These are phyloP conservation scores for Tribolium freemani DNA, from an alignment of 2,888 invertebrate genomes.

Conservation along the genomic window DNA sequence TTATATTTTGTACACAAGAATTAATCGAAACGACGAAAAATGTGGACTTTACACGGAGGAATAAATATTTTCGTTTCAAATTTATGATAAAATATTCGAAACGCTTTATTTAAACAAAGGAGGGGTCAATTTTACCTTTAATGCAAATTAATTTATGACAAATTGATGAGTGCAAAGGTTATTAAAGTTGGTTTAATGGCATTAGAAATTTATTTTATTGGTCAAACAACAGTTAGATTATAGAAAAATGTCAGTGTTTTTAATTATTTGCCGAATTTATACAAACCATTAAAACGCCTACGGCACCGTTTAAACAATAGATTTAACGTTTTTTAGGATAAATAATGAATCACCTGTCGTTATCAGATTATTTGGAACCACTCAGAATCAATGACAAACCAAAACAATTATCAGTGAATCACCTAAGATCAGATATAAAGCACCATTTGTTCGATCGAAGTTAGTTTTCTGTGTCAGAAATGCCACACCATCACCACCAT, in stretches of 20 bases:
- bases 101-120: not conserved
- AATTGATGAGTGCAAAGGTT: not conserved
- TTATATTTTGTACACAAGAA: not conserved
- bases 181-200: too few relatives aligned
- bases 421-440: too few relatives aligned
- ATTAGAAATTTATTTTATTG: too few relatives aligned
- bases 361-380: not conserved
- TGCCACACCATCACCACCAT: not conserved
- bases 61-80: slow-evolving; percentile 8
- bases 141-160: not conserved
- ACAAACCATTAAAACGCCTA: not conserved
- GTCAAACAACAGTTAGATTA: not conserved
- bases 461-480: not conserved
- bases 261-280: not conserved
- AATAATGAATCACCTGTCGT: not conserved
- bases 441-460: too few relatives aligned
- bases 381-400: too few relatives aligned
- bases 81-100: slow-evolving; percentile 21
- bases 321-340: not conserved
- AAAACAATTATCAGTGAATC: too few relatives aligned
- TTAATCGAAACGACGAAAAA: slow-evolving; percentile 2
- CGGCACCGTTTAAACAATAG: not conserved
- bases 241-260: not conserved
- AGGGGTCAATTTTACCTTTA: not conserved
- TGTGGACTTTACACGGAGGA: not conserved